These are phyloP conservation scores for Oscarella lobularis DNA, from an alignment of 37 sponge, comb jelly and placozoan genomes.

Conservation along the genomic window DNA sequence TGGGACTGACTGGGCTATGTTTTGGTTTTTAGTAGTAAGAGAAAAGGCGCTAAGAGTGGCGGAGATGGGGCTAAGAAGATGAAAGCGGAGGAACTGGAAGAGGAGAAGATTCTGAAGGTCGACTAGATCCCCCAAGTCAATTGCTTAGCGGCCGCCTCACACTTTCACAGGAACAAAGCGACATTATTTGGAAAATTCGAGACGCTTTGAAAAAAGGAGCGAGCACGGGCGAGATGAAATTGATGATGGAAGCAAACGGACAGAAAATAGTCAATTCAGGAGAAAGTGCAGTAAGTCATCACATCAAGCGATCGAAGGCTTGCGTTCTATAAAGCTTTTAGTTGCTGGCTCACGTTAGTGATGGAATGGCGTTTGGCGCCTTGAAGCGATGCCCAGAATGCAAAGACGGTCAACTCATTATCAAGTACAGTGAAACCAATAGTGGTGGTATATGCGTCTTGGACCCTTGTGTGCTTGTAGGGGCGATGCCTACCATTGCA, in stretches of 20 bases:
- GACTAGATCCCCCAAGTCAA: not conserved
- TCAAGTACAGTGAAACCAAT: not conserved
- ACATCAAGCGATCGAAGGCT: not conserved
- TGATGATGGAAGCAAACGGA: constrained; percentile 43
- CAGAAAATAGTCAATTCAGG: constrained; percentile 14
- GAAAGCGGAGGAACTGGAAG: constrained; percentile 44
- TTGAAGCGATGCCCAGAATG: constrained; percentile 54
- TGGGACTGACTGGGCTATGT: too few relatives aligned
- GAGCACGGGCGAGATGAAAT: constrained; percentile 24
- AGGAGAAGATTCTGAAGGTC: not conserved
- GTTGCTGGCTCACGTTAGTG: constrained; percentile 55
- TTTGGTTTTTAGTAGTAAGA: constrained; percentile 14
- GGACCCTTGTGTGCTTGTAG: constrained; percentile 5
- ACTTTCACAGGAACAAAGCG: constrained; percentile 54
- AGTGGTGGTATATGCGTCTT: not conserved
- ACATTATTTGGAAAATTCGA: constrained; percentile 51
- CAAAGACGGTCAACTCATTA: constrained; percentile 44
- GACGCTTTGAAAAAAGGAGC: constrained; percentile 41
- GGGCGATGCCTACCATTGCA: constrained; percentile 48
- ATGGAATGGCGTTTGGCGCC: constrained; percentile 86
- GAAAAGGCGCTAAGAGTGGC: not conserved
- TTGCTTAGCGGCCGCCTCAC: too few relatives aligned
- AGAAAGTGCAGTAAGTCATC: not conserved
- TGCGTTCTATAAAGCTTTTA: constrained; percentile 5
- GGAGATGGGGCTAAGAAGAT: constrained; percentile 39